Evolutionary conservation across 2,888 invertebrate genomes (phyloP).

Genomic region (Synanthedon formicaeformis): DNA sequence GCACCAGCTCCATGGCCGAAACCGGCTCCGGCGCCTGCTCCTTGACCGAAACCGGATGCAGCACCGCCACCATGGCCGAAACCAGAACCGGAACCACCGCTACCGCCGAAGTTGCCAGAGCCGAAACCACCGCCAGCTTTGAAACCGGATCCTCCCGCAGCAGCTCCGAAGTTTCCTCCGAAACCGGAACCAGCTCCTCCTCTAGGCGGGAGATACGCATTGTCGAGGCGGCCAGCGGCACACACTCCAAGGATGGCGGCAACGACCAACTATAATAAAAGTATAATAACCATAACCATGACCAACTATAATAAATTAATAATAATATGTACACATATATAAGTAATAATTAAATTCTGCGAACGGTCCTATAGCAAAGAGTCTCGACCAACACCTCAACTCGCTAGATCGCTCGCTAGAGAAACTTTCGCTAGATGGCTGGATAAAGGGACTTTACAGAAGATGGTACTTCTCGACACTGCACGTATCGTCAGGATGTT

Average conservation of each 20-base stretch:
- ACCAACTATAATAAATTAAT: no score
- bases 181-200: conserved; percentile 53
- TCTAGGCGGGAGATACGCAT: conserved; percentile 63
- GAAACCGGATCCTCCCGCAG: conserved; percentile 11
- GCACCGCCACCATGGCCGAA: conserved; percentile 11
- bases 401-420: no score
- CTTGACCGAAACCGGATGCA: conserved; percentile 8
- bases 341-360: no score
- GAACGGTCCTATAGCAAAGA: no score
- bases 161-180: conserved; percentile 31
- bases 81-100: conserved; percentile 13
- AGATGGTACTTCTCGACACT: no score
- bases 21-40: conserved; percentile 9
- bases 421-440: no score
- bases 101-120: conserved; percentile 14
- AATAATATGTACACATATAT: no score
- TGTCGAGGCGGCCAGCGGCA: conserved; percentile 59
- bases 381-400: no score
- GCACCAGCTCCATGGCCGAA: conserved; percentile 11
- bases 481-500: no score
- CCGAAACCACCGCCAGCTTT: conserved; percentile 10
- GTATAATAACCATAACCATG: no score
- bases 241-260: conserved; percentile 56
- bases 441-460: no score
- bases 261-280: conserved; percentile 43